Base-by-base conservation (phyloP, 2,888 invertebrate species). In the Tholera decimalis region DNA sequence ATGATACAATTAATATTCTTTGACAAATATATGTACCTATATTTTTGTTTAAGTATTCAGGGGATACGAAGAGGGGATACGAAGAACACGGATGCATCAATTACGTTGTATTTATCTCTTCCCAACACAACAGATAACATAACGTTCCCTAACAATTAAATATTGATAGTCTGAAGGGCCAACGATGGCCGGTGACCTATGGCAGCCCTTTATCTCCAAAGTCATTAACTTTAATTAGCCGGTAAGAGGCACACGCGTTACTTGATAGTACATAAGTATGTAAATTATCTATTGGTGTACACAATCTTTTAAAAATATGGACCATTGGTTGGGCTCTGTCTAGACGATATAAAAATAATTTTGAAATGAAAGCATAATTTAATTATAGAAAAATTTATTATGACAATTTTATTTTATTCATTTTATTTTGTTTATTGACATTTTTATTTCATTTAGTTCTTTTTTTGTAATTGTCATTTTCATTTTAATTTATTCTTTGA, bases 141-240 rank as follows among this genome's bases (percentile, higher is more conserved):
- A 35, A 49, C 41, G 54, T 65, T n/a, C 56, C 15, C 56, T 44
- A 56, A 57, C 53, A 50, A 46, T 53, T 53, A 55, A 44, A 66
- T 61, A 64, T 73, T 63, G 54, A 59, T 47, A 47, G 67, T 73
- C 43, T 15, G n/a, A 28, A 37, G 59, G 49, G 39, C 22, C 39
- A 15, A 41, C 37, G 26, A 22, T 33, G 55, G 56, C 39, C 64
- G 11, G 20, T 70, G 81, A 76, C 73, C 78, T 80, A 58, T 59
- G 59, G 55, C 51, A 63, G 62, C 41, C 54, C 53, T 57, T 79
- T 82, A 82, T 82, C 82, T 73, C 43, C 35, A 28, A 35, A 67
- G 50, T 61, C 60, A 60, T 80, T 82, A 76, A 70, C 73, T 62
- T 67, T 55, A 77, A 79, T 71, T 77, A 74, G 53, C 28, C 56